A percentile compares a stretch with the other conserved stretches of the same genome.
Evolutionary conservation across 1,140 invertebrate genomes (phyloP).

Genomic region (Mylabris phalerata): DNA sequence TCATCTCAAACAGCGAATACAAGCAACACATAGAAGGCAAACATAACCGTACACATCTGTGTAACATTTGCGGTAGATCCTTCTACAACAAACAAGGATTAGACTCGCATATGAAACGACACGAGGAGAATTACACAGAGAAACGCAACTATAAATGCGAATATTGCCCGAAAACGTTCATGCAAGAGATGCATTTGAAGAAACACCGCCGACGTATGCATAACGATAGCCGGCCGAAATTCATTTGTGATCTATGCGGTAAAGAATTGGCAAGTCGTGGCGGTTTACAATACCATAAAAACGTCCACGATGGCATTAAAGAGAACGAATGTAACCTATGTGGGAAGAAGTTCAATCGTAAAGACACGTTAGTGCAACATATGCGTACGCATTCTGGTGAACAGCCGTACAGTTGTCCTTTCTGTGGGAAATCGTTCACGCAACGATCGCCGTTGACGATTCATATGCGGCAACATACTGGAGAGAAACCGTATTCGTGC

Average conservation of each 20-base stretch:
- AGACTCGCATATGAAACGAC: constrained; percentile 26
- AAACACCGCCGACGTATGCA: too few species aligned
- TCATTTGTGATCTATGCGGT: constrained; percentile 32
- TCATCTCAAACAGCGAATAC: constrained; percentile 33
- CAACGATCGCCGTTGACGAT: constrained; percentile 64
- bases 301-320: too few species aligned
- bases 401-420: constrained; percentile 21
- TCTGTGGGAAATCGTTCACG: constrained; percentile 44
- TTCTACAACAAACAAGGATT: constrained; percentile 31
- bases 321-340: too few species aligned
- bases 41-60: constrained; percentile 21
- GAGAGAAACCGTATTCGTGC: constrained; percentile 57
- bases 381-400: constrained; percentile 16
- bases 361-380: constrained; percentile 18
- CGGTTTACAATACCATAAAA: too few species aligned
- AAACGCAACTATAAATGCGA: background rate
- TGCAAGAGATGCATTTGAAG: background rate
- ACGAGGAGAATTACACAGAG: constrained; percentile 13
- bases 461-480: constrained; percentile 68
- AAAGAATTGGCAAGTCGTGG: too few species aligned
- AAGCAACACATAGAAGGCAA: constrained; percentile 30
- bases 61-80: constrained; percentile 30
- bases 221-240: constrained; percentile 13
- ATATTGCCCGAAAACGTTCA: background rate
- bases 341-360: too few species aligned